Base-by-base conservation (phyloP, 2,888 invertebrate species). In the Tholera decimalis region DNA sequence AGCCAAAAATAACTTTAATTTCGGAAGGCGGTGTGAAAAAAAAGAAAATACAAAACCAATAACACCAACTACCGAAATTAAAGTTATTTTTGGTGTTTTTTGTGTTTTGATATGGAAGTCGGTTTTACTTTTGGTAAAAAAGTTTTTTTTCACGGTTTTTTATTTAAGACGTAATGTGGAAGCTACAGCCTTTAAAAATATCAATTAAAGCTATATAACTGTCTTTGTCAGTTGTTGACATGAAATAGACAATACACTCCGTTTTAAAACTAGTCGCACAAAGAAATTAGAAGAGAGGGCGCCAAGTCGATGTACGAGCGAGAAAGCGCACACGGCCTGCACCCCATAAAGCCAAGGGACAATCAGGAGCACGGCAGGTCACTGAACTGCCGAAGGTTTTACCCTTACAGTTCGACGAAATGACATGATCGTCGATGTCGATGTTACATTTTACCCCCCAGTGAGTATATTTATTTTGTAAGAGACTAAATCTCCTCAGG, bases 321-420 rank as follows among this genome's bases (percentile, higher is more conserved):
- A 90, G 91, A 92, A 80, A 84, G 86, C 87, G 83, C 84, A 83
- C 83, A 82, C 85, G 83, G 85, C 85, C 85, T 90, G 92, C 93
- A 93, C 93, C 93, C 93, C 91, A 92, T 92, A 89, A 87, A 87
- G 89, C 86, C 88, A 91, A 88, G 91, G 93, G 93, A 91, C 90
- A 83, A 85, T 76, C 70, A 70, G 86, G 86, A 87, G 86, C 85
- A 87, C 73, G 82, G 80, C 90, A 89, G 94, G 93, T 94, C 94
- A 94, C 80, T 92, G 94, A 94, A 93, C 94, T 84, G 82, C 80
- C 85, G 77, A 84, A 86, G 85, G 86, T 85, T 88, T 85, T 86
- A 88, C 89, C 91, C 90, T 82, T 86, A 86, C 82, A 71, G 79
- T 79, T 80, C 79, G 79, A 77, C 73, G 82, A 83, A 78, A 83